These are phyloP conservation scores for Phoenoteleia sp. DNA, from an alignment of 2,888 invertebrate species.

Conservation along the genomic window DNA sequence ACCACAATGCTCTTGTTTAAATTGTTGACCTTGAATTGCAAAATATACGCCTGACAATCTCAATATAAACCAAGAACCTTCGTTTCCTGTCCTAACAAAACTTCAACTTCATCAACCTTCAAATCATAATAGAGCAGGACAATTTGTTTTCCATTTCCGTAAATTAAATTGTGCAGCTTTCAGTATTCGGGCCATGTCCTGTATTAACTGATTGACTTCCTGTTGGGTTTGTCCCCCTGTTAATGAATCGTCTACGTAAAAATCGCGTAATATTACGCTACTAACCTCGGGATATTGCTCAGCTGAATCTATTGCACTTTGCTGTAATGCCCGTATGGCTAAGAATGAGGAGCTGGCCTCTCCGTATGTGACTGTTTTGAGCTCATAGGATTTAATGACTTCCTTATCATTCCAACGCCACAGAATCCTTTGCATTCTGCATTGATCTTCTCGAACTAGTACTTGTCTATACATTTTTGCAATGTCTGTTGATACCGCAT, in stretches of 20 bases:
- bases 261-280: constrained; percentile 22
- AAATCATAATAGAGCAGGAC: not conserved
- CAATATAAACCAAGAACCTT: constrained; percentile 19
- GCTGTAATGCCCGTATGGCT: constrained; percentile 55
- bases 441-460: constrained; percentile 55
- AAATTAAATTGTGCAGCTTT: constrained; percentile 36
- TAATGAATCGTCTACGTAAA: constrained; percentile 61
- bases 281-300: constrained; percentile 62
- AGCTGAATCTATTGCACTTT: constrained; percentile 52
- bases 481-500: constrained; percentile 79
- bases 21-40: not conserved
- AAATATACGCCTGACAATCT: not conserved
- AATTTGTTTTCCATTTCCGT: constrained; percentile 49
- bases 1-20: too few relatives aligned
- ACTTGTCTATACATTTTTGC: constrained; percentile 79
- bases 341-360: constrained; percentile 74
- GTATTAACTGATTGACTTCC: constrained; percentile 2
- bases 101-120: not conserved
- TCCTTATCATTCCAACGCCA: constrained; percentile 71
- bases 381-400: constrained; percentile 48
- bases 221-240: constrained; percentile 30
- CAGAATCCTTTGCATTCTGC: constrained; percentile 75
- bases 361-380: constrained; percentile 76
- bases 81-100: constrained; percentile 4
- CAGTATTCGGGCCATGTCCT: constrained; percentile 28